Conservation (phyloP, 1,140 invertebrate genomes). For the Atta texana region DNA sequence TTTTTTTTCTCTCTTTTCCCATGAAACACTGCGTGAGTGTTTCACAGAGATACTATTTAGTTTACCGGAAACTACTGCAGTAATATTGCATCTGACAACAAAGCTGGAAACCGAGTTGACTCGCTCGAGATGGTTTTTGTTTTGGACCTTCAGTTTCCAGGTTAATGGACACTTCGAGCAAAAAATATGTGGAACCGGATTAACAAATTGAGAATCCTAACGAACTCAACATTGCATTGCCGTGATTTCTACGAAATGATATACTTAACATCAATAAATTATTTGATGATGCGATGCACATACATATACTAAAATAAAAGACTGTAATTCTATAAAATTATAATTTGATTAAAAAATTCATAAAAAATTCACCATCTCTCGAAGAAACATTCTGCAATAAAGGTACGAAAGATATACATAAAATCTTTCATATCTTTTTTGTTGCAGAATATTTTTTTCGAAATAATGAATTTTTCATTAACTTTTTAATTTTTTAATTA, state of each 20-base stretch:
- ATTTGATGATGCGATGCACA: neutral
- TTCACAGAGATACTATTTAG: slow-evolving; percentile 13
- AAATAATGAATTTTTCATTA: neutral
- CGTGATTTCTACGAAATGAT: slow-evolving; percentile 3
- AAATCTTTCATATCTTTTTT: neutral
- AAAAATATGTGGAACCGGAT: neutral
- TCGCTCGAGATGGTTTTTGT: slow-evolving; percentile 38
- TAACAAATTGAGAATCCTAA: slow-evolving; percentile 39
- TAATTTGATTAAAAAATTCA: no score
- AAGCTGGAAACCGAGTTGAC: slow-evolving; percentile 46
- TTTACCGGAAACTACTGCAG: slow-evolving; percentile 37
- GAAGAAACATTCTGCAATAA: no score
- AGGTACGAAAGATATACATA: no score
- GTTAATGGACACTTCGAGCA: slow-evolving; percentile 26
- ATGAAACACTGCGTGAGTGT: slow-evolving; percentile 2
- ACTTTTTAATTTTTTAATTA: neutral
- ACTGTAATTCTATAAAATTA: neutral
- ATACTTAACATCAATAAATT: slow-evolving; percentile 9
- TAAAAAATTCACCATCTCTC: no score
- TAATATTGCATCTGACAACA: slow-evolving; percentile 59
- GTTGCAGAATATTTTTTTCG: neutral
- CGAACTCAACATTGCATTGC: neutral
- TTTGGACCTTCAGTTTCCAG: slow-evolving; percentile 3
- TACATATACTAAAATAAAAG: neutral
- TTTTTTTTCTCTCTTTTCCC: neutral